Evolutionary conservation across 1,140 invertebrate species (phyloP), one percentile per base, ranked within the genome.

Genomic region (Babylonia areolata): DNA sequence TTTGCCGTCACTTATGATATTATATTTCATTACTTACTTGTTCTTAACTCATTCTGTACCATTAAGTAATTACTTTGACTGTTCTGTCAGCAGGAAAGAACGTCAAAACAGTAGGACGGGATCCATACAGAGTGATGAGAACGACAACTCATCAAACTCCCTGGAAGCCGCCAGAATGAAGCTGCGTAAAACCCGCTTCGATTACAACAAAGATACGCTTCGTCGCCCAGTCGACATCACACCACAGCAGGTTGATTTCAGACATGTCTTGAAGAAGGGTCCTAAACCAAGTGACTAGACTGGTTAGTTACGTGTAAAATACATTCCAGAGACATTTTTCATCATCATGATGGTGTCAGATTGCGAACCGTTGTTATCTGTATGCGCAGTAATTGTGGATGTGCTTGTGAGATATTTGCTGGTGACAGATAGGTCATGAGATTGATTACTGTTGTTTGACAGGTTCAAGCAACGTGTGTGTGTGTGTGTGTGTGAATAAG

Each of bases 151-250:
- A 64, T 84, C 31, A 42, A 51, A 80, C 39, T 77, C 77, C 6
- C 81, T 88, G 33, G 39, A 81, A 6, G 42, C 86, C 23, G 84
- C 88, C 35, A 73, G 89, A 51, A 64, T 78, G 75, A 85, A 86
- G 69, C 81, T 91, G 39, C 85, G 87, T 3, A 89, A 89, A 86
- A 91, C 90, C 35, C 88, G 89, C 40, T 84, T 91, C 80, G 88
- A 90, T 31, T 51, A 85, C 39, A 51, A 64, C 12, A 78, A 85
- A 37, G 88, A 86, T 28, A 80, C 86, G n/a, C 64, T 87, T 17
- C 81, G 85, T 3, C 58, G 80, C 54, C 75, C 71, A 42, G 42
- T 75, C 1, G 83, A 86, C 3, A 69, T 80, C 33, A 85, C 86
- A 9, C 75, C 87, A 2, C 64, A 85, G 37, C 89, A 90, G 81